Percentiles rank a stretch among this genome's conserved stretches.
phyloP scores from a whole-genome alignment of 2,888 invertebrate genomes.

The Cephus pulcher region DNA sequence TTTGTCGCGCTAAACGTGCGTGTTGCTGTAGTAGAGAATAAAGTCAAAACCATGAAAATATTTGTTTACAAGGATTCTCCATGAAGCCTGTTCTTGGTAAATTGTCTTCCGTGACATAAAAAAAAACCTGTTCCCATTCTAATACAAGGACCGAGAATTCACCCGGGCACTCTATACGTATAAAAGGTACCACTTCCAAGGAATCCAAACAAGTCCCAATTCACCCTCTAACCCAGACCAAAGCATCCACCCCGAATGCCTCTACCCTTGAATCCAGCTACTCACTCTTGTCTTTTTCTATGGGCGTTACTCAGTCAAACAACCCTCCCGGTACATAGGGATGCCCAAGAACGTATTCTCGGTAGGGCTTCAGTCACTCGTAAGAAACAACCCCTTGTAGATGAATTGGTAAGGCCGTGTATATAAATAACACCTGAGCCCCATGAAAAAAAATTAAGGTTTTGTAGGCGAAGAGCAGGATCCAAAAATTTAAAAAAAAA shows the following conservation, averaged over 20 bases:
- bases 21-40: background rate
- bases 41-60: background rate
- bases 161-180: background rate
- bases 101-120: background rate
- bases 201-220: background rate
- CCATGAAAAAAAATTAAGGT: background rate
- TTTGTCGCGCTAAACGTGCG: too few species aligned
- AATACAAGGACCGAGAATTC: background rate
- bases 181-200: background rate
- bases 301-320: background rate
- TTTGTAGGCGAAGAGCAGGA: background rate
- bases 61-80: background rate
- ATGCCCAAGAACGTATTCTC: background rate
- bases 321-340: background rate
- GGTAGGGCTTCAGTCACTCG: background rate
- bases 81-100: background rate
- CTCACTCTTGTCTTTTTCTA: background rate
- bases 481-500: background rate
- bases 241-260: background rate
- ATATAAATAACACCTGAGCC: background rate
- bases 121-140: background rate
- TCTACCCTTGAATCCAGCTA: background rate
- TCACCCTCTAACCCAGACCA: background rate
- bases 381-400: background rate
- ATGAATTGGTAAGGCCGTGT: background rate